Conservation (phyloP, 1,140 invertebrate species). For the Hyphantria cunea region DNA sequence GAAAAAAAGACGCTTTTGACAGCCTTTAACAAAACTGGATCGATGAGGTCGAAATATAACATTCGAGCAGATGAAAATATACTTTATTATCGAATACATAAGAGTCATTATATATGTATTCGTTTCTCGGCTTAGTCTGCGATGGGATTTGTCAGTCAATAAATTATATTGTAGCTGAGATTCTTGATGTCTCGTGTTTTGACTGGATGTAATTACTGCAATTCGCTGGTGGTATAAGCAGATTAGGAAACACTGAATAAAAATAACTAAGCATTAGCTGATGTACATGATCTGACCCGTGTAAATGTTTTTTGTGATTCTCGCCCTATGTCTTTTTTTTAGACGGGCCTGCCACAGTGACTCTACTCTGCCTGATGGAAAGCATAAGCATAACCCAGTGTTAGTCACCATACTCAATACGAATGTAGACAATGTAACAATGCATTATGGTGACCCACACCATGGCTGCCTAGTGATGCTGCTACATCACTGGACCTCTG, state of each 20-base stretch:
- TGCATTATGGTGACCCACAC: no score
- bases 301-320: no score
- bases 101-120: slow-evolving; percentile 12
- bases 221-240: slow-evolving; percentile 43
- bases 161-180: slow-evolving; percentile 47
- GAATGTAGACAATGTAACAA: no score
- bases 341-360: no score
- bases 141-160: slow-evolving; percentile 62
- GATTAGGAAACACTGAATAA: slow-evolving; percentile 41
- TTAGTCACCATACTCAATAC: no score
- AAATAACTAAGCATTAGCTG: neutral
- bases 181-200: slow-evolving; percentile 54
- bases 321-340: no score
- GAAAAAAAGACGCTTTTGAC: slow-evolving; percentile 38
- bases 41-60: slow-evolving; percentile 19
- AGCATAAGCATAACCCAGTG: no score
- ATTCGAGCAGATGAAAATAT: neutral
- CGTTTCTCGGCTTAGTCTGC: slow-evolving; percentile 10
- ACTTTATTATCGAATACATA: slow-evolving; percentile 26
- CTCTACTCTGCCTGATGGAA: no score
- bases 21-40: slow-evolving; percentile 40
- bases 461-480: no score
- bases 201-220: slow-evolving; percentile 59
- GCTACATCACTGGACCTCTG: no score
- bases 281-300: no score